Base-by-base conservation (phyloP, 2,888 invertebrate genomes). In the Lepetodrilus schrolli region DNA sequence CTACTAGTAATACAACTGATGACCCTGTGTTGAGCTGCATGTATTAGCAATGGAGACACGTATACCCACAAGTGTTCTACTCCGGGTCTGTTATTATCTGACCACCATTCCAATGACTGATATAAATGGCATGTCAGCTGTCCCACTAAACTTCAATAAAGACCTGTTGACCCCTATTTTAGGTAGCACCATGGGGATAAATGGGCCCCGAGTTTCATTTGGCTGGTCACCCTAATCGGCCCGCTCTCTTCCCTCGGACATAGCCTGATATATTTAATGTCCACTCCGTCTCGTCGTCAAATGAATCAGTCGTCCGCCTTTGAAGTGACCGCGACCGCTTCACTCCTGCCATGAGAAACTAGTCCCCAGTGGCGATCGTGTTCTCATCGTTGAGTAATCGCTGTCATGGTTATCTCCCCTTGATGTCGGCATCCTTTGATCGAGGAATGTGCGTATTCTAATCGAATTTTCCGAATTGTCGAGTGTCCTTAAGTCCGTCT, bases 301-400 rank as follows among this genome's bases (percentile, higher is more conserved):
- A 58, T 23, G 26, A 58, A 58, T 58, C 34, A n/a, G 34, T 34
- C 30, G 30, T 30, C n/a, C 8, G 13, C 34, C 58, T 58, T 58
- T 58, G 58, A 58, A 13, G 58, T 58, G 26, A 30, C 58, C 58
- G 58, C 58, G 17, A 30, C 30, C 58, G 17, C 26, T 30, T 23
- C 13, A 30, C 58, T 30, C 34, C 30, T 58, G 58, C 34, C 58
- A 10, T 8, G 4, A 1, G 58, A 58, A 58, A 58, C 30, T 58
- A 34, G 58, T 58, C 30, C 58, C 30, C 58, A 34, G 58, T n/a
- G 58, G n/a, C n/a, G n/a, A n/a, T n/a, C n/a, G n/a, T n/a, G n/a
- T n/a, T n/a, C n/a, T n/a, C n/a, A n/a, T n/a, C n/a, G n/a, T n/a
- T n/a, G n/a, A n/a, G n/a, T n/a, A n/a, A n/a, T n/a, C n/a, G n/a